A percentile compares a stretch with the other conserved stretches of the same genome.
These are phyloP conservation scores for Ranitomeya variabilis DNA, from an alignment of 2,113 vertebrate species.

Conservation along the genomic window DNA sequence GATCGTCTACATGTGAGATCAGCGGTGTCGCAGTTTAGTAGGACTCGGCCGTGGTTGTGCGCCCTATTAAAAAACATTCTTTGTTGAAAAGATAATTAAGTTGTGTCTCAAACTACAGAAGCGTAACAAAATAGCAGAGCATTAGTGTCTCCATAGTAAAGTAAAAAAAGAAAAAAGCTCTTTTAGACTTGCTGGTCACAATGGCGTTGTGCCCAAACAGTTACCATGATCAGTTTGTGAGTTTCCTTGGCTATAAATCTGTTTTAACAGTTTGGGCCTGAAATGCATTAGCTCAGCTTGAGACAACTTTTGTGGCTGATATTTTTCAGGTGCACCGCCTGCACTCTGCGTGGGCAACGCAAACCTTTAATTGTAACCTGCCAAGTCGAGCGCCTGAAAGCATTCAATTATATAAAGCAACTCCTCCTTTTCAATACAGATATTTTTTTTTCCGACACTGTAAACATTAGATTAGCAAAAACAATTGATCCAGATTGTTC, in stretches of 20 bases:
- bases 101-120: not conserved
- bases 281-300: slow-evolving; percentile 13
- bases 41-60: too few species aligned
- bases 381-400: slow-evolving; percentile 18
- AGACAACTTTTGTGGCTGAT: slow-evolving; percentile 27
- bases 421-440: not conserved
- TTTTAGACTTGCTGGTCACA: not conserved
- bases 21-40: too few species aligned
- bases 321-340: slow-evolving; percentile 25
- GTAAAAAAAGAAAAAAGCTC: not conserved
- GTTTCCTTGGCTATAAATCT: slow-evolving; percentile 23
- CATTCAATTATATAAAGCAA: slow-evolving; percentile 22
- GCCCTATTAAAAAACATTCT: too few species aligned
- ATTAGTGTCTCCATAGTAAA: not conserved
- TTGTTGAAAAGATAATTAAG: too few species aligned
- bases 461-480: slow-evolving; percentile 26
- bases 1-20: too few species aligned
- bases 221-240: slow-evolving; percentile 1
- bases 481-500: slow-evolving; percentile 9
- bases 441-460: not conserved
- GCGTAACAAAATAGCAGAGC: not conserved
- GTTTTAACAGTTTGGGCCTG: slow-evolving; percentile 5
- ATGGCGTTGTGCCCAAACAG: slow-evolving; percentile 4
- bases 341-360: slow-evolving; percentile 36
- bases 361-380: slow-evolving; percentile 37